Evolutionary conservation across 2,113 vertebrate species (phyloP), one percentile per base, ranked within the genome.

Genomic region (Spheniscus mendiculus): DNA sequence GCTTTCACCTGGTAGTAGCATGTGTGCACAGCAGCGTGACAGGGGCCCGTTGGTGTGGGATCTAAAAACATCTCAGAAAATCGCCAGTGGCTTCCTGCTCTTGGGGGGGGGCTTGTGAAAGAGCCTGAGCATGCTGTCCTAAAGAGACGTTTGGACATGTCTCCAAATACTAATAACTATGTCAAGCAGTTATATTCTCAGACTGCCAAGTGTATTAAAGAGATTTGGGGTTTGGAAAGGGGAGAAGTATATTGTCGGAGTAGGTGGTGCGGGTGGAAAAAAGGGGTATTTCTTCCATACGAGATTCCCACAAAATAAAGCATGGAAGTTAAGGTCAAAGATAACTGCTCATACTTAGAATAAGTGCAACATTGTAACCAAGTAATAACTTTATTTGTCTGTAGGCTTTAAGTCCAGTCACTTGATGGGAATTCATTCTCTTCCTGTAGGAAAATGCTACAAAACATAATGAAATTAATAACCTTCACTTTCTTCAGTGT

Each of bases 11-110:
- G 20, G 3, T 14, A 12, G 23, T 12, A 9, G 36, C 0, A 1
- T 0, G 0, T 44, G 14, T 38, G 26, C 17, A 3, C 12, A 27
- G 49, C 69, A 55, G 29, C 2, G 2, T n/a, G 61, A 32, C 22
- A 40, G 23, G 11, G 7, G 2, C 40, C 22, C 50, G 6, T n/a
- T 12, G 19, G 11, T 4, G 22, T 42, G 44, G 29, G 18, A 6
- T n/a, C 36, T 71, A 27, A 38, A 77, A 58, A 44, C 1, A 0
- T 5, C 29, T 50, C 23, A 3, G 18, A 30, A 78, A 55, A 58
- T 63, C 0, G 0, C 18, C 19, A 5, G 3, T 20, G 29, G 44
- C 44, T 53, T 63, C 32, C 17, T 55, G 32, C 27, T 40, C 7
- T 7, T 59, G 34, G 10, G 16, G 42, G 40, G 22, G 15, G 7